These are phyloP conservation scores for Chloroceryle aenea DNA, from an alignment of 2,113 vertebrate genomes.

Conservation along the genomic window DNA sequence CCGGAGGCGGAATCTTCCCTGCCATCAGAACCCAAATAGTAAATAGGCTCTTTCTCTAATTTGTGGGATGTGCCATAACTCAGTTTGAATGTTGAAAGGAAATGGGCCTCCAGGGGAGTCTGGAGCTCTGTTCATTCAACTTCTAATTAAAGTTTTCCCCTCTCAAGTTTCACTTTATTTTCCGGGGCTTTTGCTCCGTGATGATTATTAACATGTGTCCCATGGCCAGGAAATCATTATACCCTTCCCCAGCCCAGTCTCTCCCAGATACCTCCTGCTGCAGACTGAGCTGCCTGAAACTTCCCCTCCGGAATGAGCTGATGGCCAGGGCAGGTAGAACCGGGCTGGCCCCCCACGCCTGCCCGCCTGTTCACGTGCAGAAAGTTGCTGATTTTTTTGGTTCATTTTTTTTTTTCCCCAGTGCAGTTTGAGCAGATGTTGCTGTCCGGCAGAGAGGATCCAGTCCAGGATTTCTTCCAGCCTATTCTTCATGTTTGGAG, in stretches of 20 bases:
- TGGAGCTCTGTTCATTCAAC: slow-evolving; percentile 63
- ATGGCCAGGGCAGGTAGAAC: neutral
- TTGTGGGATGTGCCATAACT: slow-evolving; percentile 69
- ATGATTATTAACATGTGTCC: slow-evolving; percentile 69
- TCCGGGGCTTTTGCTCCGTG: slow-evolving; percentile 60
- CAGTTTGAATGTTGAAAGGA: slow-evolving; percentile 70
- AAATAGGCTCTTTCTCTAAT: slow-evolving; percentile 61
- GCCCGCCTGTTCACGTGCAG: neutral
- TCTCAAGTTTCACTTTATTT: slow-evolving; percentile 72
- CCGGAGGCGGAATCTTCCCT: slow-evolving; percentile 14
- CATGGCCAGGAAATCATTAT: slow-evolving; percentile 37
- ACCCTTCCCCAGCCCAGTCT: neutral
- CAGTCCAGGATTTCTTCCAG: slow-evolving; percentile 81
- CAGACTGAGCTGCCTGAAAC: neutral
- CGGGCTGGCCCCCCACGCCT: neutral
- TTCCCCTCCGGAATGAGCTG: neutral
- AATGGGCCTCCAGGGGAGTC: slow-evolving; percentile 66
- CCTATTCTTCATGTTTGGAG: slow-evolving; percentile 54
- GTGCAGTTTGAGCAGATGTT: neutral
- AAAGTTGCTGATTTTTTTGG: neutral
- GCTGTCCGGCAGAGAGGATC: slow-evolving; percentile 40
- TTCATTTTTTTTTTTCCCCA: neutral
- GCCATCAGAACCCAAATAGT: slow-evolving; percentile 49
- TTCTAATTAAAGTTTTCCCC: slow-evolving; percentile 74
- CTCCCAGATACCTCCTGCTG: neutral